Conservation (phyloP, 2,113 vertebrate species). For the Pseudolaguvia tuberculata region DNA sequence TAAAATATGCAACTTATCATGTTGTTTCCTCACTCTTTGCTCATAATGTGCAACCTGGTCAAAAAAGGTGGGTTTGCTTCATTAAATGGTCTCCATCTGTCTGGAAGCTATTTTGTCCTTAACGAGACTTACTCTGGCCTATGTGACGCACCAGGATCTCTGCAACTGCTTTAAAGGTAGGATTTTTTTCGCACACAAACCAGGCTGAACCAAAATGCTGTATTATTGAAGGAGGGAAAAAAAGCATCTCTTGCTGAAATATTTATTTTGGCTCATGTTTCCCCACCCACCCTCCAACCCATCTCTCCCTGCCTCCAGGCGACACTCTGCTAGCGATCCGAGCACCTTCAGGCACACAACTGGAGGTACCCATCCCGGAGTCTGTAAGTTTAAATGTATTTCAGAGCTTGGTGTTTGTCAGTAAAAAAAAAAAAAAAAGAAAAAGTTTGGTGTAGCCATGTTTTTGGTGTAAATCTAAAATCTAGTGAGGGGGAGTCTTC, state of each 20-base stretch:
- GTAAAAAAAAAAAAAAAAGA: too few relatives aligned
- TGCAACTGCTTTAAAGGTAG: constrained; percentile 95
- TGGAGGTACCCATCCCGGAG: constrained; percentile 94
- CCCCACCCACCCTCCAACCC: too few relatives aligned
- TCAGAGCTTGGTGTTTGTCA: not conserved
- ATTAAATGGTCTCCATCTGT: too few relatives aligned
- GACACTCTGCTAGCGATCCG: constrained; percentile 93
- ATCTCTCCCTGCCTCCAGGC: constrained; percentile 65
- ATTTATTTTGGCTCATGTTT: not conserved
- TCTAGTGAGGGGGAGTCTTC: not conserved
- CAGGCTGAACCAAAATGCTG: not conserved
- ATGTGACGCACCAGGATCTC: constrained; percentile 93
- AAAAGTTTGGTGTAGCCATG: not conserved
- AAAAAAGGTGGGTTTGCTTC: too few relatives aligned
- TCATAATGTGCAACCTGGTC: too few relatives aligned
- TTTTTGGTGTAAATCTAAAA: not conserved
- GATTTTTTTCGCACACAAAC: not conserved
- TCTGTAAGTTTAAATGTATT: constrained; percentile 65
- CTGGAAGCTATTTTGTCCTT: constrained; percentile 64
- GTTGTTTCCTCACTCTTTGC: too few relatives aligned
- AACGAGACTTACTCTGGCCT: constrained; percentile 83
- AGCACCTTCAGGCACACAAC: constrained; percentile 87
- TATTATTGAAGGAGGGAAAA: not conserved
- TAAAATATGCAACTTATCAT: too few relatives aligned
- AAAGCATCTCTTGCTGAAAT: not conserved